A percentile compares a stretch with the other conserved stretches of the same genome.
Conservation (phyloP, 2,113 vertebrate genomes). For the Eleginops maclovinus region DNA sequence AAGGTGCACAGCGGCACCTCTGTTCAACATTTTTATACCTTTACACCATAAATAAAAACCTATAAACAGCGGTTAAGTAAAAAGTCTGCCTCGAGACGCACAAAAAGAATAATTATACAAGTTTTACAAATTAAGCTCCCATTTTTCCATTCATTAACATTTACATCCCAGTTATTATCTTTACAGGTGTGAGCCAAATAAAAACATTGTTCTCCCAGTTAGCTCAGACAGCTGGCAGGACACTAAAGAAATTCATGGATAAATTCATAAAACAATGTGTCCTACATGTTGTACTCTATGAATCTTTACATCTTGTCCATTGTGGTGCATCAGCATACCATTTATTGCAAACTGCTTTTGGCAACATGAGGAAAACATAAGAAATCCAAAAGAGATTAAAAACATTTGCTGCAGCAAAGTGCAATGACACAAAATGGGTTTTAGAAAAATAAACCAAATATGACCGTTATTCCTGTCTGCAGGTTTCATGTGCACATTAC, state of each 20-base stretch:
- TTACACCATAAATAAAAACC: slow-evolving; percentile 81
- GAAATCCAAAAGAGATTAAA: slow-evolving; percentile 1
- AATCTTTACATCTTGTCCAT: not conserved
- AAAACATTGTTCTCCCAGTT: not conserved
- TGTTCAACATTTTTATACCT: slow-evolving; percentile 69
- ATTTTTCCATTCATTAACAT: slow-evolving; percentile 27
- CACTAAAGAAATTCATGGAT: not conserved
- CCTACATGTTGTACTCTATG: not conserved
- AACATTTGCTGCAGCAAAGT: not conserved
- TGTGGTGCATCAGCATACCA: not conserved
- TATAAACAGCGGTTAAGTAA: slow-evolving; percentile 76
- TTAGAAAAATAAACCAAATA: not conserved
- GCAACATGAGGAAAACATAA: slow-evolving; percentile 43
- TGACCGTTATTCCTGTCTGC: not conserved
- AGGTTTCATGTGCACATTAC: not conserved
- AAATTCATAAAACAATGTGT: not conserved
- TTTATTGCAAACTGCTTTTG: slow-evolving; percentile 44
- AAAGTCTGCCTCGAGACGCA: slow-evolving; percentile 64
- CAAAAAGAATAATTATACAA: slow-evolving; percentile 75
- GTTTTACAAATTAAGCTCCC: slow-evolving; percentile 68
- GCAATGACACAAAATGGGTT: not conserved
- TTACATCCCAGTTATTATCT: slow-evolving; percentile 61
- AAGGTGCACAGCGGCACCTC: slow-evolving; percentile 66
- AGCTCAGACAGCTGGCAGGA: slow-evolving; percentile 17
- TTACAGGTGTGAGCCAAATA: slow-evolving; percentile 39